phyloP scores from a whole-genome alignment of 2,113 vertebrate genomes.

The Antechinus stuartii region DNA sequence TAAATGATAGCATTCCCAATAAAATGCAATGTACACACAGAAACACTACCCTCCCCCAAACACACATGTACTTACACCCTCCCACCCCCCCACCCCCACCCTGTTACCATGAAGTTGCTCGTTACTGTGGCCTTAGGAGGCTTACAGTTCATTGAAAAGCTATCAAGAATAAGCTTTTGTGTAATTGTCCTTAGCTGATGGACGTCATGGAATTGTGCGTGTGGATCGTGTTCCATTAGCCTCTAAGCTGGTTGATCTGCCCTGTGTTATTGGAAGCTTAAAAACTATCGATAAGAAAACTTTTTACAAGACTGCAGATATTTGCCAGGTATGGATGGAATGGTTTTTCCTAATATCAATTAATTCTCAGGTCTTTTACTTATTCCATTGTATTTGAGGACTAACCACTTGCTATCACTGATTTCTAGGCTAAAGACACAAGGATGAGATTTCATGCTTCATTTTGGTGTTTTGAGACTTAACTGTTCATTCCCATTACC shows the following conservation, averaged over 20 bases:
- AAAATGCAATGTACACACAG: background rate
- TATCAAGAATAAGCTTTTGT: slow-evolving; percentile 52
- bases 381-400: slow-evolving; percentile 29
- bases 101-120: slow-evolving; percentile 17
- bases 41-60: too few species aligned
- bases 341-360: slow-evolving; percentile 16
- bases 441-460: slow-evolving; percentile 48
- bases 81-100: background rate
- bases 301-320: slow-evolving; percentile 96
- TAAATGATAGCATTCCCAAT: slow-evolving; percentile 44
- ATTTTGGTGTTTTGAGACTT: slow-evolving; percentile 35
- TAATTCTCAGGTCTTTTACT: slow-evolving; percentile 24
- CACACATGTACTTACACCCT: too few species aligned
- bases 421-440: slow-evolving; percentile 13
- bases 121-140: slow-evolving; percentile 36
- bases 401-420: background rate
- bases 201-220: slow-evolving; percentile 92
- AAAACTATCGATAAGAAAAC: slow-evolving; percentile 97
- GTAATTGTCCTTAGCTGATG: slow-evolving; percentile 86
- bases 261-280: slow-evolving; percentile 92
- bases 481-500: slow-evolving; percentile 50
- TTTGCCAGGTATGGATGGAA: slow-evolving; percentile 92
- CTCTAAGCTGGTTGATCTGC: slow-evolving; percentile 95
- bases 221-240: slow-evolving; percentile 92
- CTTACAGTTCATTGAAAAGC: slow-evolving; percentile 33